phyloP scores from a whole-genome alignment of 1,140 invertebrate species.

The Lepidostoma basale region DNA sequence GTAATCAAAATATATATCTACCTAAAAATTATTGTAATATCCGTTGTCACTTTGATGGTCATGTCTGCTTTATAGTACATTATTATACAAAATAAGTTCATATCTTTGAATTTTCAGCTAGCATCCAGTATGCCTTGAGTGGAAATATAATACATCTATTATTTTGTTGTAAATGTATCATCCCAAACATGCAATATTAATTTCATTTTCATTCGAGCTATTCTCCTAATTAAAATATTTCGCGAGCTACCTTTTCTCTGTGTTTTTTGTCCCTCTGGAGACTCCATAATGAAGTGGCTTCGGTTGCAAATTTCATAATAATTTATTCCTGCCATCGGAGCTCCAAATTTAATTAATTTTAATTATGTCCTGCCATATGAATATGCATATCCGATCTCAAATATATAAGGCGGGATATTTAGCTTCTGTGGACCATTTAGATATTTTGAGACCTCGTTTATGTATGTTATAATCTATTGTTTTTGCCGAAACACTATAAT shows the following conservation, averaged over 20 bases:
- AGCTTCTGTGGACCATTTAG: too few relatives aligned
- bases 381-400: neutral
- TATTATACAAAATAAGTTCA: too few relatives aligned
- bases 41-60: too few relatives aligned
- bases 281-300: neutral
- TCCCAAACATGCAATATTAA: conserved; percentile 37
- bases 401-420: too few relatives aligned
- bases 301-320: conserved; percentile 15
- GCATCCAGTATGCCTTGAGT: too few relatives aligned
- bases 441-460: too few relatives aligned
- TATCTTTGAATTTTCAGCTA: too few relatives aligned
- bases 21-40: too few relatives aligned
- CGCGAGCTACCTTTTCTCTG: conserved; percentile 3
- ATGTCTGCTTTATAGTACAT: too few relatives aligned
- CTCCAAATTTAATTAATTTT: neutral
- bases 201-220: conserved; percentile 26
- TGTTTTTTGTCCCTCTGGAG: conserved; percentile 20
- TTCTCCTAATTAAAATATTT: conserved; percentile 40
- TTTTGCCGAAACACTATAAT: too few relatives aligned
- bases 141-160: neutral
- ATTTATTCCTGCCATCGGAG: neutral
- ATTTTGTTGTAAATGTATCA: neutral
- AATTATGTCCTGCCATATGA: neutral
- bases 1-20: too few relatives aligned
- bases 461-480: too few relatives aligned